Conservation (phyloP, 2,888 invertebrate species). For the Ophion ellenae region DNA sequence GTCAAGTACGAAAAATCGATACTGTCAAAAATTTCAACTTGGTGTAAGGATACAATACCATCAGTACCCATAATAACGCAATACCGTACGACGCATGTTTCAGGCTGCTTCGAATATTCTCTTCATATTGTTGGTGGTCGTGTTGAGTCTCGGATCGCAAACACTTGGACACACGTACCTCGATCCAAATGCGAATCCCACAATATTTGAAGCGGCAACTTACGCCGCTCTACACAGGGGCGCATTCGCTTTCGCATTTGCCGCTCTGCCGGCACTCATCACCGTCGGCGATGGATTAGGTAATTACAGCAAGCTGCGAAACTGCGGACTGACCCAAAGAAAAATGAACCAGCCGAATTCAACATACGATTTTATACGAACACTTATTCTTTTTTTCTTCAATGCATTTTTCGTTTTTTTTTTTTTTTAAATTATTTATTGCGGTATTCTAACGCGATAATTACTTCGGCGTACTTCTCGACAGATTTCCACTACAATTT, state of each 20-base stretch:
- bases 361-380: neutral
- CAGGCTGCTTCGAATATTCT: conserved; percentile 71
- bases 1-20: neutral
- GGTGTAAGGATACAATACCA: neutral
- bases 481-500: conserved; percentile 75
- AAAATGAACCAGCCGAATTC: neutral
- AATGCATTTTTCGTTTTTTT: neutral
- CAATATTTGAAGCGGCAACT: conserved; percentile 71
- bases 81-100: neutral
- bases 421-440: neutral
- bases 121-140: conserved; percentile 69
- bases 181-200: conserved; percentile 72
- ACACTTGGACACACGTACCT: conserved; percentile 69
- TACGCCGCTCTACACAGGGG: conserved; percentile 74
- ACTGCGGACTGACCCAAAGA: neutral
- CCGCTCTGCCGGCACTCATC: conserved; percentile 70
- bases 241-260: conserved; percentile 71
- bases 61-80: neutral
- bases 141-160: conserved; percentile 67
- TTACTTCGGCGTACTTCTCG: conserved; percentile 3
- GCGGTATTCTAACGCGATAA: neutral
- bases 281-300: conserved; percentile 76
- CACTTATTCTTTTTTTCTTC: neutral
- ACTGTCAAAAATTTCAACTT: neutral
- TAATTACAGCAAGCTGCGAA: conserved; percentile 54